phyloP scores from a whole-genome alignment of 2,888 invertebrate species.

The Troglohyphantes excavatus region DNA sequence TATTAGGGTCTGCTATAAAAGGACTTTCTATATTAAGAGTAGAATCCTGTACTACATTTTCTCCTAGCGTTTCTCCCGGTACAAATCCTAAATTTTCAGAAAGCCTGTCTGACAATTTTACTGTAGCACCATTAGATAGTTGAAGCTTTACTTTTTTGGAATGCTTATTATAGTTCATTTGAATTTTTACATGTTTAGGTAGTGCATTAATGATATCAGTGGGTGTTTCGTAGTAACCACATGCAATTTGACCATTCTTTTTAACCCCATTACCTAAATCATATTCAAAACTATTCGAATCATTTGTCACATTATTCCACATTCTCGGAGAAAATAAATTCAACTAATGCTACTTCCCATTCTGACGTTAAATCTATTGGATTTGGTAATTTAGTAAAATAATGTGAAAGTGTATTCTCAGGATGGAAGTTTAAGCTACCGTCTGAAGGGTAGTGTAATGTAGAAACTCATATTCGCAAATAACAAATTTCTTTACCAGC shows the following conservation, averaged over 20 bases:
- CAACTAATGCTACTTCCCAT: constrained; percentile 80
- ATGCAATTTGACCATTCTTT: background rate
- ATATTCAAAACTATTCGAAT: background rate
- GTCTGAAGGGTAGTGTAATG: constrained; percentile 16
- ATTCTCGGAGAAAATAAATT: constrained; percentile 77
- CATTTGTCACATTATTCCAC: constrained; percentile 16
- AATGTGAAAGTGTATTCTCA: constrained; percentile 80
- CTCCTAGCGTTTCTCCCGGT: too few species aligned
- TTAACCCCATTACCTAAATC: constrained; percentile 11
- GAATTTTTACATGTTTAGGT: background rate
- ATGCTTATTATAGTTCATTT: background rate
- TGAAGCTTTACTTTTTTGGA: constrained; percentile 21
- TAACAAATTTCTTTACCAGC: too few species aligned
- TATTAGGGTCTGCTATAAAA: constrained; percentile 20
- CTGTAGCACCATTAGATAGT: background rate
- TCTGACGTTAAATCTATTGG: constrained; percentile 79
- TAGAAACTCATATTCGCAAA: constrained; percentile 31
- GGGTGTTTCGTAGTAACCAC: constrained; percentile 16
- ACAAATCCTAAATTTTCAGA: constrained; percentile 20
- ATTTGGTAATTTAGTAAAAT: constrained; percentile 80
- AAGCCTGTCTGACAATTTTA: background rate
- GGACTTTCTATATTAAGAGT: background rate
- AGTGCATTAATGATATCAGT: constrained; percentile 13
- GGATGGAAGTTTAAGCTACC: constrained; percentile 50
- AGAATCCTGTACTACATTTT: background rate